Percentiles rank a stretch among this genome's conserved stretches.
These are phyloP conservation scores for Erethizon dorsatum DNA, from an alignment of 2,797 vertebrate species.

Conservation along the genomic window DNA sequence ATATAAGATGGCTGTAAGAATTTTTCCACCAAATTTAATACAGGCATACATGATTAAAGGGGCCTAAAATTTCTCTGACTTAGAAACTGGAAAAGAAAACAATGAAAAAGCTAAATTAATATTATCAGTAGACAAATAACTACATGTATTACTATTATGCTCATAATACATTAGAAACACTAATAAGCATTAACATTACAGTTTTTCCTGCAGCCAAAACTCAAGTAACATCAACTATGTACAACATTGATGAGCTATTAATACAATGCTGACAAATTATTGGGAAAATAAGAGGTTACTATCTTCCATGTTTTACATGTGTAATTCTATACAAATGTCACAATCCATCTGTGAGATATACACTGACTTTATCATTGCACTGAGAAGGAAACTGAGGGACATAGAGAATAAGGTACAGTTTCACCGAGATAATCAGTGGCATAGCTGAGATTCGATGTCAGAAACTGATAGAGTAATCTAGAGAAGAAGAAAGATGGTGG, in stretches of 20 bases:
- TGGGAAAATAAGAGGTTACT: slow-evolving; percentile 48
- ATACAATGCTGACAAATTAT: background rate
- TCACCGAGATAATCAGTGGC: background rate
- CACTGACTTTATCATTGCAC: background rate
- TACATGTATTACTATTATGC: background rate
- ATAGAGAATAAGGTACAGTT: background rate
- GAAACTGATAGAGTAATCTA: background rate
- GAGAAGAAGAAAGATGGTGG: background rate
- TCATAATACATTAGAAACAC: background rate
- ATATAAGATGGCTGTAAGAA: background rate
- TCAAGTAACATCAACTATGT: background rate
- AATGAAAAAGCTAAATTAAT: background rate
- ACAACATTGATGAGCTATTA: background rate
- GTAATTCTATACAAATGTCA: background rate
- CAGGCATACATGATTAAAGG: background rate
- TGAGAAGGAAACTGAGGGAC: background rate
- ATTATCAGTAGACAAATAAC: background rate
- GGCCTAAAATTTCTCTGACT: background rate
- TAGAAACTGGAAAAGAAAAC: background rate
- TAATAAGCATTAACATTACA: background rate
- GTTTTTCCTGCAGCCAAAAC: background rate
- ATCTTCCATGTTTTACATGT: background rate
- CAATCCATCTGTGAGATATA: background rate
- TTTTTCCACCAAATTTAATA: background rate
- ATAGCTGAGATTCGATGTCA: background rate